These are phyloP conservation scores for Gasteruption jaculator DNA, from an alignment of 2,888 invertebrate species.

Conservation along the genomic window DNA sequence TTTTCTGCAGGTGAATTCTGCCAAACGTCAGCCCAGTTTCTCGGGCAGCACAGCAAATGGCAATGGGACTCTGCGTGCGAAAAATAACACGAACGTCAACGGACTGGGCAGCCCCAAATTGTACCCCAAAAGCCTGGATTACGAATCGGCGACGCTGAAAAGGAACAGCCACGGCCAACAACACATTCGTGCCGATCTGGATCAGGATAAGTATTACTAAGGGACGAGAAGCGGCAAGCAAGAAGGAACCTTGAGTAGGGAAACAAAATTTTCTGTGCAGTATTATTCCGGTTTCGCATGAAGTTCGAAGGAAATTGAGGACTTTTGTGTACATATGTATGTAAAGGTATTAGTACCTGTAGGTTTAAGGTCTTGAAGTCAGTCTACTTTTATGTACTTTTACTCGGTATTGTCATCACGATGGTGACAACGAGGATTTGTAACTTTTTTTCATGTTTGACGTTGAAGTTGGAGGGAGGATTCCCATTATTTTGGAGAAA, in stretches of 20 bases:
- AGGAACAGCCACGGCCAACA: conserved; percentile 64
- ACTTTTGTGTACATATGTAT: no score
- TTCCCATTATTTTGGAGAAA: no score
- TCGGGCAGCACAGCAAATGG: conserved; percentile 57
- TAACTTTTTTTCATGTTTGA: no score
- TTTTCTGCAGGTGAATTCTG: conserved; percentile 34
- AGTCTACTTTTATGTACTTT: no score
- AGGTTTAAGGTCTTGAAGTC: no score
- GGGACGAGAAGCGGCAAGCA: background rate
- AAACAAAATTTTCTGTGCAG: no score
- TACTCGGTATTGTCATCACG: no score
- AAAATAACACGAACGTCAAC: conserved; percentile 56
- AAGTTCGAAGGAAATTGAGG: no score
- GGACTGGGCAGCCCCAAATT: conserved; percentile 61
- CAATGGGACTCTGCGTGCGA: conserved; percentile 54
- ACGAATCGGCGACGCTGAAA: conserved; percentile 72
- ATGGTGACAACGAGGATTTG: no score
- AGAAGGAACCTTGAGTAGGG: background rate
- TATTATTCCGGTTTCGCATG: no score
- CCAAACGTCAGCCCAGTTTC: conserved; percentile 69
- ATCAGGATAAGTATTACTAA: conserved; percentile 65
- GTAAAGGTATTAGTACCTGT: no score
- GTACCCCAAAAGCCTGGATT: conserved; percentile 70
- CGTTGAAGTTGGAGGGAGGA: no score
- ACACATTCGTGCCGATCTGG: conserved; percentile 59